A percentile compares a stretch with the other conserved stretches of the same genome.
Evolutionary conservation across 2,113 vertebrate species (phyloP).

Genomic region (Siniperca knerii): DNA sequence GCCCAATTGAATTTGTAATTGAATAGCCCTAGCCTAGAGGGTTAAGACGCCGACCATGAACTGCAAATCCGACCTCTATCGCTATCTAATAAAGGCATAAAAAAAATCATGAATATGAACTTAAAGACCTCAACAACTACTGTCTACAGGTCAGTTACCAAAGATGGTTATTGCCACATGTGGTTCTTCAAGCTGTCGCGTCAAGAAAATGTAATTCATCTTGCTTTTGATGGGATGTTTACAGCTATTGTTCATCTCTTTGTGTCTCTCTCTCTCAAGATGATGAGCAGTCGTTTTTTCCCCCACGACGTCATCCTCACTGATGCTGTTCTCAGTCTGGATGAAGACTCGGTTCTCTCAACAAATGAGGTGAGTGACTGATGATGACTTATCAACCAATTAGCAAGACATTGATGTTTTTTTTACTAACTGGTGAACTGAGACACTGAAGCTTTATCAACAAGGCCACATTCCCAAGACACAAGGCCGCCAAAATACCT

Average conservation of each 20-base stretch:
- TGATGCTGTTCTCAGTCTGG: conserved; percentile 86
- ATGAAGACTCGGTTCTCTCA: conserved; percentile 87
- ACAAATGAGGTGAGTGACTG: conserved; percentile 85
- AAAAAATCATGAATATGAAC: background rate
- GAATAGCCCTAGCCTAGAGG: too few species aligned
- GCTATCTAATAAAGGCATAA: background rate
- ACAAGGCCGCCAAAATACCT: background rate
- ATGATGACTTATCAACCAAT: conserved; percentile 1
- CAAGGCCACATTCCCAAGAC: background rate
- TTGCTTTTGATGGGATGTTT: background rate
- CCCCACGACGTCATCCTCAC: conserved; percentile 82
- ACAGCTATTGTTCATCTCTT: background rate
- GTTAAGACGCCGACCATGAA: too few species aligned
- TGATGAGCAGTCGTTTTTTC: conserved; percentile 86
- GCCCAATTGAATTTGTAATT: too few species aligned
- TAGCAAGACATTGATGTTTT: background rate
- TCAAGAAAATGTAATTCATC: background rate
- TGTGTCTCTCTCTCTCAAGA: conserved; percentile 66
- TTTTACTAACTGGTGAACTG: conserved; percentile 21
- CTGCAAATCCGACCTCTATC: background rate
- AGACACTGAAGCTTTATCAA: conserved; percentile 43
- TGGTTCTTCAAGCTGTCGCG: background rate
- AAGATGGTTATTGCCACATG: too few species aligned
- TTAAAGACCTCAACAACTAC: background rate
- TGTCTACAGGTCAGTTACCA: background rate